These are phyloP conservation scores for Bombus terrestris DNA, from an alignment of 1,140 invertebrate genomes.

Conservation along the genomic window DNA sequence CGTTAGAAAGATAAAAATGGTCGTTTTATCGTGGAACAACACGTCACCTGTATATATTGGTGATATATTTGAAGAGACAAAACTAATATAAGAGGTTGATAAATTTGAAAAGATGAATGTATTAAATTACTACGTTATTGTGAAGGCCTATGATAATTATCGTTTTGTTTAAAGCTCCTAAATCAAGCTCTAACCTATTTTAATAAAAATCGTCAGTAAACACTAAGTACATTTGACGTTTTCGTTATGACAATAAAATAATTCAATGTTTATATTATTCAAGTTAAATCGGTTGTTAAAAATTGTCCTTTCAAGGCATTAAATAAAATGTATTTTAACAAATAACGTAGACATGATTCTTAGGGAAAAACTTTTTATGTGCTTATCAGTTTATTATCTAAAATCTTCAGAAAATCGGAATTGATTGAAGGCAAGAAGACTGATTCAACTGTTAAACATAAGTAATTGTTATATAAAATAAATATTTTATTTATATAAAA, in stretches of 20 bases:
- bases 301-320: not conserved
- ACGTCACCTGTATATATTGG: constrained; percentile 50
- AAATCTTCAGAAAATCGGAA: not conserved
- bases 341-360: constrained; percentile 12
- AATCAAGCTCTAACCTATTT: constrained; percentile 48
- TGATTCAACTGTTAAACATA: constrained; percentile 28
- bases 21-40: constrained; percentile 18
- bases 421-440: constrained; percentile 28
- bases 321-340: not conserved
- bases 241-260: not conserved
- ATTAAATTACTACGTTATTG: not conserved
- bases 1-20: constrained; percentile 48
- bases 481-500: not conserved
- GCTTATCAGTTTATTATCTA: not conserved
- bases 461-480: not conserved
- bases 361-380: not conserved
- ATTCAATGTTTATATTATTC: not conserved
- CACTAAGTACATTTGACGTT: not conserved
- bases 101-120: constrained; percentile 20
- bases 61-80: constrained; percentile 50
- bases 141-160: not conserved
- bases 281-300: not conserved
- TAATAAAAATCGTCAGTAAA: constrained; percentile 14
- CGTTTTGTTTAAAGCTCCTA: not conserved
- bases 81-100: constrained; percentile 28